Evolutionary conservation across 2,113 vertebrate genomes (phyloP), one percentile per base, ranked within the genome.

Genomic region (Gavia stellata): DNA sequence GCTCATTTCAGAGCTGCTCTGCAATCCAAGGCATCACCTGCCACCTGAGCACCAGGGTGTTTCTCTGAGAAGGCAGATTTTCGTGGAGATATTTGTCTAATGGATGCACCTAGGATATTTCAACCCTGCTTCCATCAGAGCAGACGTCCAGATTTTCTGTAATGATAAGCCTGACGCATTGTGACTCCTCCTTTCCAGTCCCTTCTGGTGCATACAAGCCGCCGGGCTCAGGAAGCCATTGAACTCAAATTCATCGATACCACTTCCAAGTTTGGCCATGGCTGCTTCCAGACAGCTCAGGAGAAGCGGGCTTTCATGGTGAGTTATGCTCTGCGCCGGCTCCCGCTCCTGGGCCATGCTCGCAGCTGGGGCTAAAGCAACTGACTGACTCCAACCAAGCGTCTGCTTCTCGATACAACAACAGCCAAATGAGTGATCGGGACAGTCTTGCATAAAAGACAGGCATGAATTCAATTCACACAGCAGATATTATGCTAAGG

Each of bases 241-340:
- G 98, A 99, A 55, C 98, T 99, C 90, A 99, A 99, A 70, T 99
- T 99, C 94, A 98, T 99, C 2, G 98, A 99, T 65, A 99, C 98
- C 24, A 98, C 98, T 19, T 99, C 98, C 79, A 99, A 99, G 94
- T 99, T 99, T 3, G 98, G 98, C 86, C 98, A 98, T 0, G 98
- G 98, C 17, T 86, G 97, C 79, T 99, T 99, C 97, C 98, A 99
- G 97, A 99, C 98, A 5, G 97, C 98, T 7, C 98, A 98, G 82
- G 98, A 99, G 87, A 99, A 98, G 91, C 94, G 97, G 52, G 98
- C 95, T 24, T 99, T 99, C 96, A 99, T 99, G 98, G 98, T 99
- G 95, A 98, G 98, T 92, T 28, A 58, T 8, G 0, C 36, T 2
- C n/a, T 79, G 5, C 1, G 3, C 26, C 3, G 0, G 40, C 67